phyloP scores from a whole-genome alignment of 2,888 invertebrate species.

The Archips crataeganus region DNA sequence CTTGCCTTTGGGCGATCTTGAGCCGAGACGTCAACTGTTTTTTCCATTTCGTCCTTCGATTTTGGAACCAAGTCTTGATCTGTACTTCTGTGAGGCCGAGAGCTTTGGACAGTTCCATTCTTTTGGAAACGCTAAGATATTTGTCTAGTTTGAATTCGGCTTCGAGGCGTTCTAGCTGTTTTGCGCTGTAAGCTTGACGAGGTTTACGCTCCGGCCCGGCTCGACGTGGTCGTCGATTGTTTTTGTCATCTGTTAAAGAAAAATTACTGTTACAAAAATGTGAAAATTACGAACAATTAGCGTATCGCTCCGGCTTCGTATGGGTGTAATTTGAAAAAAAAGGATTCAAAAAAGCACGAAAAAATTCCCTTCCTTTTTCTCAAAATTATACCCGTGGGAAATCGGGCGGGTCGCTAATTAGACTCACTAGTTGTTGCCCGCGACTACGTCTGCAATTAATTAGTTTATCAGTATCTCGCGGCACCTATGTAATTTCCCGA shows the following conservation, averaged over 20 bases:
- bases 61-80: conserved; percentile 99
- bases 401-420: too few relatives aligned
- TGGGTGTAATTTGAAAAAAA: too few relatives aligned
- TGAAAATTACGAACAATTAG: background rate
- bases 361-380: too few relatives aligned
- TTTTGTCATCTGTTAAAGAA: conserved; percentile 89
- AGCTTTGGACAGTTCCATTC: conserved; percentile 96
- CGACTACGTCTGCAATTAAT: too few relatives aligned
- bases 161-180: conserved; percentile 96
- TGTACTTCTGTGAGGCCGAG: conserved; percentile 96
- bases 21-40: conserved; percentile 96
- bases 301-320: too few relatives aligned
- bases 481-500: too few relatives aligned
- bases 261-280: conserved; percentile 28
- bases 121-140: conserved; percentile 97
- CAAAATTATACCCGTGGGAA: too few relatives aligned
- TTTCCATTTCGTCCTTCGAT: conserved; percentile 98
- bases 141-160: conserved; percentile 98
- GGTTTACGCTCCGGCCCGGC: conserved; percentile 97
- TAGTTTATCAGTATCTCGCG: too few relatives aligned
- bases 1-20: conserved; percentile 95
- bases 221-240: conserved; percentile 92
- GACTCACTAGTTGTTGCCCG: too few relatives aligned
- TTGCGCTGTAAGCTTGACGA: conserved; percentile 97
- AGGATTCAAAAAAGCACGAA: too few relatives aligned